These are phyloP conservation scores for Actinostola sp. DNA, from an alignment of 92 coral and sea anemone species.

Conservation along the genomic window DNA sequence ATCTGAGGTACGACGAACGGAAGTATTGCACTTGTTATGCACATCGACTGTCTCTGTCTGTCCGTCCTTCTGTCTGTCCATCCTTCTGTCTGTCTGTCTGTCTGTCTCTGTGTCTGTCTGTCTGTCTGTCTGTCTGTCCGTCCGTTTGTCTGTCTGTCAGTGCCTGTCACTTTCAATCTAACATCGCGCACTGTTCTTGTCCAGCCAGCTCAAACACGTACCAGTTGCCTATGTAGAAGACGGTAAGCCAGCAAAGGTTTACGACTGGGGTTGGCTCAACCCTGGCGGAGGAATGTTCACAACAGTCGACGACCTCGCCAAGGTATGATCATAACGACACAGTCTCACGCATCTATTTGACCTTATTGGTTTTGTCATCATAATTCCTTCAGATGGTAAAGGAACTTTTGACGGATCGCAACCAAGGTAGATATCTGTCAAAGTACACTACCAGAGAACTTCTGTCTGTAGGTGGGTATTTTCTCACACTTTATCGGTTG, in stretches of 20 bases:
- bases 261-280: slow-evolving; percentile 93
- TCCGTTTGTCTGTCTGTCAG: too few relatives aligned
- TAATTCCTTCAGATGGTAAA: slow-evolving; percentile 66
- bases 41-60: too few relatives aligned
- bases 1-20: slow-evolving; percentile 38
- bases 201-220: slow-evolving; percentile 49
- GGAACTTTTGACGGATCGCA: slow-evolving; percentile 46
- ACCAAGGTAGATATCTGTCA: slow-evolving; percentile 54
- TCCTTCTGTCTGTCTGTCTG: too few relatives aligned
- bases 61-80: too few relatives aligned
- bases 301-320: slow-evolving; percentile 75
- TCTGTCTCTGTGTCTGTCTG: too few relatives aligned
- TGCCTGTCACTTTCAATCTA: too few relatives aligned
- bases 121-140: too few relatives aligned
- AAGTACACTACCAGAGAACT: slow-evolving; percentile 46
- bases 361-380: background rate
- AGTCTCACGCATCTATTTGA: background rate
- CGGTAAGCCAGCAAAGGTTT: slow-evolving; percentile 24
- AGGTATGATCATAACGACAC: slow-evolving; percentile 43
- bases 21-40: too few relatives aligned
- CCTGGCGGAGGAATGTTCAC: slow-evolving; percentile 84
- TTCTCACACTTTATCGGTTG: too few relatives aligned
- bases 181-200: slow-evolving; percentile 1
- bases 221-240: slow-evolving; percentile 48
- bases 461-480: slow-evolving; percentile 70